Evolutionary conservation across 1,140 invertebrate species (phyloP).

Genomic region (Camponotus vicinus): DNA sequence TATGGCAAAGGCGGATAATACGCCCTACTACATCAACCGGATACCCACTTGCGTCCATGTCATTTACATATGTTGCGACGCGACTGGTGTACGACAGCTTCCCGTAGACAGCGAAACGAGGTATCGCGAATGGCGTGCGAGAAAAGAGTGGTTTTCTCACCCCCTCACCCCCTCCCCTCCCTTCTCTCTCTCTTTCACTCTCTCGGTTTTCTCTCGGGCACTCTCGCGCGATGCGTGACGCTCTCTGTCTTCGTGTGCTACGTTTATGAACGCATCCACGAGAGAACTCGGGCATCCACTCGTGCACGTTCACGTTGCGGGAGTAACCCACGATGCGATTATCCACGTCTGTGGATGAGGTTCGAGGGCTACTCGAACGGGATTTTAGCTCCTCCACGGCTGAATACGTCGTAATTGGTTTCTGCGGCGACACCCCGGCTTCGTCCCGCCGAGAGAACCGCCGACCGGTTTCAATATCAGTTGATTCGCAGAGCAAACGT

Average conservation of each 20-base stretch:
- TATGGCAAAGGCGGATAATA: conserved; percentile 62
- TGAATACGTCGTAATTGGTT: conserved; percentile 79
- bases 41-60: conserved; percentile 47
- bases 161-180: not conserved
- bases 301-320: conserved; percentile 64
- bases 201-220: too few species aligned
- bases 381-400: conserved; percentile 75
- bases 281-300: conserved; percentile 67
- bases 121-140: conserved; percentile 45
- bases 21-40: conserved; percentile 38
- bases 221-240: not conserved
- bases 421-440: conserved; percentile 65
- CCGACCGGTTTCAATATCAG: conserved; percentile 57
- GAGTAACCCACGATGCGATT: conserved; percentile 67
- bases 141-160: conserved; percentile 57
- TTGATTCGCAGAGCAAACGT: conserved; percentile 55
- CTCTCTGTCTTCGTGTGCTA: conserved; percentile 21
- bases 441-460: conserved; percentile 18
- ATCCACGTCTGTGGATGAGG: conserved; percentile 77
- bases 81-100: conserved; percentile 61
- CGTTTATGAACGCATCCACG: not conserved
- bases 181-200: too few species aligned
- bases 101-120: conserved; percentile 49
- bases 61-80: conserved; percentile 69
- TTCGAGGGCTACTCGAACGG: conserved; percentile 78